A percentile compares a stretch with the other conserved stretches of the same genome.
phyloP scores from a whole-genome alignment of 2,797 vertebrate genomes.

The Gallinago nigripennis region DNA sequence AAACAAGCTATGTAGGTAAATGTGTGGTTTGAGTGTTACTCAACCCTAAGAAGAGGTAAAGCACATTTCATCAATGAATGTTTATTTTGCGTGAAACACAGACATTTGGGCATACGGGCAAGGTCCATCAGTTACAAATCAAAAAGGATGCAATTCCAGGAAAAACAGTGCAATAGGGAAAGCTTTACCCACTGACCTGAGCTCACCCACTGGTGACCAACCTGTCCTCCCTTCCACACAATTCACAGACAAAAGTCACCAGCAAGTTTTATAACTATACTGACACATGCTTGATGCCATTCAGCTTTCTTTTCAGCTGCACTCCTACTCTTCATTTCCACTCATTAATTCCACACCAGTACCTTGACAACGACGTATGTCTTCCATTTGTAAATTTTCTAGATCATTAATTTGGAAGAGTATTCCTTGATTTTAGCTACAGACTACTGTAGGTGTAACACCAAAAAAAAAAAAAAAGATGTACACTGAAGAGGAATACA shows the following conservation, averaged over 20 bases:
- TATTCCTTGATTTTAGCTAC: neutral
- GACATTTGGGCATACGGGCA: neutral
- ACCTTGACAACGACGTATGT: neutral
- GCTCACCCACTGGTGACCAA: neutral
- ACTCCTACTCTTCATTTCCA: neutral
- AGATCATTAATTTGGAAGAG: neutral
- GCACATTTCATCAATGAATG: neutral
- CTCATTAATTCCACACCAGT: neutral
- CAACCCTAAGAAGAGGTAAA: neutral
- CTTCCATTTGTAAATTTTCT: neutral
- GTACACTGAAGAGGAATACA: neutral
- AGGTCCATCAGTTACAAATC: neutral
- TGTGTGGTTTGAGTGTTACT: neutral
- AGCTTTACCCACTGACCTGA: neutral
- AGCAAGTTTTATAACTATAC: neutral
- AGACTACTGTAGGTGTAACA: neutral
- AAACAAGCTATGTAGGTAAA: neutral
- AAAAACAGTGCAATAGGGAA: neutral
- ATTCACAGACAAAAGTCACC: neutral
- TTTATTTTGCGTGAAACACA: neutral
- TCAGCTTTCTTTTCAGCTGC: neutral
- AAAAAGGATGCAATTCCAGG: neutral
- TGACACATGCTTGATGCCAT: neutral
- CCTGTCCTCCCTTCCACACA: neutral
- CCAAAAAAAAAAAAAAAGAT: neutral